Evolutionary conservation across 2,113 vertebrate species (phyloP), one percentile per base, ranked within the genome.

Genomic region (Odocoileus virginianus): DNA sequence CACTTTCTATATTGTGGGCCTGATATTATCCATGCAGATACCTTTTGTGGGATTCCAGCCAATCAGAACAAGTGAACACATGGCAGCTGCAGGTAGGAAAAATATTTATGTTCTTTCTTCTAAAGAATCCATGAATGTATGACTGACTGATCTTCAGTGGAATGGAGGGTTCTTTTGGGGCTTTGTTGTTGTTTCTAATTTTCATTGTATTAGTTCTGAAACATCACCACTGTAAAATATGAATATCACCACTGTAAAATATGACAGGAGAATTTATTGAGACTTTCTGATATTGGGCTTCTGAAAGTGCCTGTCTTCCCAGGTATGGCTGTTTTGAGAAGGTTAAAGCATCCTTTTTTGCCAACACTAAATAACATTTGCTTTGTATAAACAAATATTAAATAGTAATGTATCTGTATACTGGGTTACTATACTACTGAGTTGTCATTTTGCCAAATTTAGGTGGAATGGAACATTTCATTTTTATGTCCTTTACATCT

Each of bases 1-100:
- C 99, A 99, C 99, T 96, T 99, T 99, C 99, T 99, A 99, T 99
- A 99, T 99, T 88, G 99, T 99, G 98, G 99, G 99, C n/a, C 99
- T 99, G 96, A 98, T 99, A 97, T 98, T 99, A 97, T 99, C 99
- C 0, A 99, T 99, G 99, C 99, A 99, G 98, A 99, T 99, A 98
- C 99, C 99, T 45, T 99, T 99, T 90, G 99, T 99, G 94, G 99
- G 99, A 98, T 99, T 99, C 98, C 99, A 99, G 97, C 99, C 99
- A 97, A 99, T 99, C 98, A 99, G 99, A 98, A 99, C 99, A 98
- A 99, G 99, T 94, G 99, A 99, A 94, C 99, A 99, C 98, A 99
- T 99, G 99, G 99, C 99, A 95, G 99, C 99, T 96, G 99, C 99
- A 98, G 99, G 99, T 99, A 99, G 96, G 98, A 94, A 97, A 93